Evolutionary conservation across 2,797 vertebrate genomes (phyloP).

Genomic region (Vireo griseus): DNA sequence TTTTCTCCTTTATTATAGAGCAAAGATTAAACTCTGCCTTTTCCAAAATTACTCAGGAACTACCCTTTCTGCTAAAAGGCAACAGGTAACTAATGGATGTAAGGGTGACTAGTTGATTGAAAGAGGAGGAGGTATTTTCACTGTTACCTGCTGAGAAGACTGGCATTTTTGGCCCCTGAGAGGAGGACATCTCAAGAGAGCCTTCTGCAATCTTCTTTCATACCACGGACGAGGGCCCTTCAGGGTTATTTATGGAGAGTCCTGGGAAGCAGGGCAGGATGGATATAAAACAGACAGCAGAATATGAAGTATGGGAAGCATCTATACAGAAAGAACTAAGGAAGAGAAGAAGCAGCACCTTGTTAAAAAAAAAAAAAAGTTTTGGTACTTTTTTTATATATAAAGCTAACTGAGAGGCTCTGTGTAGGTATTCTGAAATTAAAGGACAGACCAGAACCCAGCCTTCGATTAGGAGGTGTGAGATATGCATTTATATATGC

Average conservation of each 20-base stretch:
- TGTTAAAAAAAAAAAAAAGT: no score
- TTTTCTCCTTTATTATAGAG: neutral
- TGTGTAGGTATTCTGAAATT: neutral
- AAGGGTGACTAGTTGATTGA: neutral
- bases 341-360: neutral
- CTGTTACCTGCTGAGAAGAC: neutral
- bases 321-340: neutral
- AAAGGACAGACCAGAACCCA: neutral
- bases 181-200: rapidly evolving
- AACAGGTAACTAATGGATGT: neutral
- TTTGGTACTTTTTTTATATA: neutral
- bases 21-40: neutral
- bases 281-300: neutral
- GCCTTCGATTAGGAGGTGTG: neutral
- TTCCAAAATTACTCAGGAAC: neutral
- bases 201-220: neutral
- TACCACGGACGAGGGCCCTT: rapidly evolving
- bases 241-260: neutral
- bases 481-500: neutral
- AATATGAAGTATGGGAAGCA: rapidly evolving
- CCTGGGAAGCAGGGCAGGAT: neutral
- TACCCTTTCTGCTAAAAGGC: neutral
- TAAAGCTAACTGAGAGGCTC: neutral
- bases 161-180: neutral
- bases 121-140: neutral